Evolutionary conservation across 2,113 vertebrate species (phyloP).

Genomic region (Cephalopholis sonnerati): DNA sequence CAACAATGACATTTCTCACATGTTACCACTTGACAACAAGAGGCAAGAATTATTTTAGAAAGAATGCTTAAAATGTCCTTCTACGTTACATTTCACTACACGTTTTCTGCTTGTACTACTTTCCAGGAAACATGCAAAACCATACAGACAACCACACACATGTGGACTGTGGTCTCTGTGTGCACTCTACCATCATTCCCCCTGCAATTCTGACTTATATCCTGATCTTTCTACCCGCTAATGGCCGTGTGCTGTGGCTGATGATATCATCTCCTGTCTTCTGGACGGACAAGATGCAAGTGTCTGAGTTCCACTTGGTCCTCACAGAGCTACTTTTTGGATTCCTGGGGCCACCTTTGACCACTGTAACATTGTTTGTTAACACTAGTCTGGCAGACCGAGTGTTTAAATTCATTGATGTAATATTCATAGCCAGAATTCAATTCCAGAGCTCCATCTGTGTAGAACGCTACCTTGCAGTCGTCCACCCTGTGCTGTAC

Average conservation of each 20-base stretch:
- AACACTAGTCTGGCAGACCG: accelerated
- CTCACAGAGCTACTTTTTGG: not conserved
- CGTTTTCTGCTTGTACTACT: not conserved
- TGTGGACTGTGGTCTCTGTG: not conserved
- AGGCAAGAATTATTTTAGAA: too few species aligned
- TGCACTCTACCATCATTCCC: not conserved
- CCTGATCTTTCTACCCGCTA: not conserved
- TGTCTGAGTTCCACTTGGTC: conserved; percentile 13
- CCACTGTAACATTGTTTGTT: not conserved
- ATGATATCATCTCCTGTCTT: conserved; percentile 8
- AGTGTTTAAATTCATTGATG: not conserved
- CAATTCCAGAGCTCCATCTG: not conserved
- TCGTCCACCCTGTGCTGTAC: conserved; percentile 1
- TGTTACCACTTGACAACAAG: too few species aligned
- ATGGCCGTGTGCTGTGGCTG: conserved; percentile 10
- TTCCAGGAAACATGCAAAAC: conserved; percentile 17
- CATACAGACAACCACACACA: too few species aligned
- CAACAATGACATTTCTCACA: too few species aligned
- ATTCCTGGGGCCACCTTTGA: not conserved
- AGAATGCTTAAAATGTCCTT: not conserved
- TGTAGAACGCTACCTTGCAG: conserved; percentile 6
- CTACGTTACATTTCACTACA: not conserved
- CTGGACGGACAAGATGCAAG: conserved; percentile 7
- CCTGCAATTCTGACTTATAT: not conserved
- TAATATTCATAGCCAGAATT: not conserved